These are phyloP conservation scores for Ptilorrhoa leucosticta DNA, from an alignment of 2,113 vertebrate species.

Conservation along the genomic window DNA sequence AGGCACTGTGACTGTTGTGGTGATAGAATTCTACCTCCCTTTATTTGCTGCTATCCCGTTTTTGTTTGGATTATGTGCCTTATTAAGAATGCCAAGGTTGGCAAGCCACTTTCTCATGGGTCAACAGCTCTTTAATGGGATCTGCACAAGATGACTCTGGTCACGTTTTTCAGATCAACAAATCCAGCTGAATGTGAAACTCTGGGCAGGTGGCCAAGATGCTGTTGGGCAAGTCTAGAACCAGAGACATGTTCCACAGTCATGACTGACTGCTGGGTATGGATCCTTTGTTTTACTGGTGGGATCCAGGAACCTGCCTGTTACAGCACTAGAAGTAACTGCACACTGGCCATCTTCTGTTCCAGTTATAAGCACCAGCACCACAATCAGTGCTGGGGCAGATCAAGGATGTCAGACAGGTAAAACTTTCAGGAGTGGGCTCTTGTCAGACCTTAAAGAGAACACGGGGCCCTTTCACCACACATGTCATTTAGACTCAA, in stretches of 20 bases:
- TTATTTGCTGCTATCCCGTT: not conserved
- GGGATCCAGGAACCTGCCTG: not conserved
- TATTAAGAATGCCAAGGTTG: not conserved
- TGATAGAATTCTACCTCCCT: not conserved
- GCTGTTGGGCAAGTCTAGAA: not conserved
- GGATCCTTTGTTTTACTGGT: not conserved
- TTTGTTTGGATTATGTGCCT: slow-evolving; percentile 10
- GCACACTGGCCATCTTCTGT: too few relatives aligned
- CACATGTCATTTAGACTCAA: not conserved
- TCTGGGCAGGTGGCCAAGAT: not conserved
- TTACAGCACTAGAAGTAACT: not conserved
- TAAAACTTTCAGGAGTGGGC: not conserved
- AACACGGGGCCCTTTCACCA: not conserved
- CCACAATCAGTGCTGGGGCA: not conserved
- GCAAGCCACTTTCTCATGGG: not conserved
- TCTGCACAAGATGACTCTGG: not conserved
- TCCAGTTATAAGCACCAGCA: not conserved
- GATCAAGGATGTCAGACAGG: not conserved
- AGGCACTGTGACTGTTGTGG: not conserved
- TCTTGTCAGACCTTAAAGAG: not conserved
- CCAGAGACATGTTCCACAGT: not conserved
- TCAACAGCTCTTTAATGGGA: not conserved
- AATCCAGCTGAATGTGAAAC: not conserved
- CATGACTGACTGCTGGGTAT: not conserved
- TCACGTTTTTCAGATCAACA: not conserved